phyloP scores from a whole-genome alignment of 2,797 vertebrate genomes.

The Harpagifer antarcticus region DNA sequence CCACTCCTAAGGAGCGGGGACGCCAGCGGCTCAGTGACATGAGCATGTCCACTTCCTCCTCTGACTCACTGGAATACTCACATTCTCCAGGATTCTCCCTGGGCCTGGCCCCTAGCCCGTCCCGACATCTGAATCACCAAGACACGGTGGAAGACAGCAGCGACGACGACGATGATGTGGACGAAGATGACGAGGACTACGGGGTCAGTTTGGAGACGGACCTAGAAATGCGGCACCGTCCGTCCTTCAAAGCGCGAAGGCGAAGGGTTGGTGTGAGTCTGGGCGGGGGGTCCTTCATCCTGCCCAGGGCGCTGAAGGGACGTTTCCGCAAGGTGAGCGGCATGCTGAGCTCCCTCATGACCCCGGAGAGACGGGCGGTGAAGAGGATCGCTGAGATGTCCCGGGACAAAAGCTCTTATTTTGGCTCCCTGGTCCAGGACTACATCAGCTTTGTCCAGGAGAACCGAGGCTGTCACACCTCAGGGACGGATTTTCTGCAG shows the following conservation, averaged over 20 bases:
- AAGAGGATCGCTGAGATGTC: slow-evolving; percentile 93
- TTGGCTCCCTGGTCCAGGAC: slow-evolving; percentile 96
- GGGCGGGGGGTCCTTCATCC: slow-evolving; percentile 87
- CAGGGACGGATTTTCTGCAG: slow-evolving; percentile 92
- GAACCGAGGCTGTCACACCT: slow-evolving; percentile 94
- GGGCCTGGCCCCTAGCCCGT: slow-evolving; percentile 64
- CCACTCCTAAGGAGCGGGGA: slow-evolving; percentile 59
- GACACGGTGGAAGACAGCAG: slow-evolving; percentile 89
- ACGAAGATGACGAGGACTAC: slow-evolving; percentile 89
- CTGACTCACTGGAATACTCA: slow-evolving; percentile 93
- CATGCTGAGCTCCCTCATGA: slow-evolving; percentile 95
- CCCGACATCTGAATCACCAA: slow-evolving; percentile 56
- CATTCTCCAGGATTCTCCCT: slow-evolving; percentile 87
- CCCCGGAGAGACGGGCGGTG: slow-evolving; percentile 93
- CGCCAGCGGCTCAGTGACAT: slow-evolving; percentile 93
- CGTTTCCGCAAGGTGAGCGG: slow-evolving; percentile 94
- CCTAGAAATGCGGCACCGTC: slow-evolving; percentile 89
- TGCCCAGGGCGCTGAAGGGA: slow-evolving; percentile 92
- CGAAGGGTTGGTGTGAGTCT: slow-evolving; percentile 78
- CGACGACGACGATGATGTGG: slow-evolving; percentile 87
- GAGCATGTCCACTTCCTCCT: slow-evolving; percentile 98
- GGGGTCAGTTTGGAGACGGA: slow-evolving; percentile 94
- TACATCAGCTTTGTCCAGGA: slow-evolving; percentile 96
- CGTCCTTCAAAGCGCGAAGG: slow-evolving; percentile 90
- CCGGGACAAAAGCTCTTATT: slow-evolving; percentile 93